Conservation (phyloP, 1,140 invertebrate genomes). For the Myzus persicae region DNA sequence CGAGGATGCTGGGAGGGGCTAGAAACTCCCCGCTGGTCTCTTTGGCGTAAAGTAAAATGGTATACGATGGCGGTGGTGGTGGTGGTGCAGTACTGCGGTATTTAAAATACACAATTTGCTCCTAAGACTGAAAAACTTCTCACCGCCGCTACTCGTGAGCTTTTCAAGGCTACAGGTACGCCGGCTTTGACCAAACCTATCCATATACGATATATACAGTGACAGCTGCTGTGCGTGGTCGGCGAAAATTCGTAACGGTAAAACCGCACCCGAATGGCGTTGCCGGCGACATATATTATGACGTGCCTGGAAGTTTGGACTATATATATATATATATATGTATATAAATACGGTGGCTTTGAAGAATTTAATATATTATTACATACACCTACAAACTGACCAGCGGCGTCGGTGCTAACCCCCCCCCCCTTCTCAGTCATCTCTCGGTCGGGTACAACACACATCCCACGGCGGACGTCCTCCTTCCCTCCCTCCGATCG, state of each 20-base stretch:
- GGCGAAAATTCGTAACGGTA: not conserved
- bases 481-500: not conserved
- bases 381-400: not conserved
- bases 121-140: not conserved
- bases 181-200: not conserved
- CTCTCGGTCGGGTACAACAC: not conserved
- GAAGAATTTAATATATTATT: slow-evolving; percentile 41
- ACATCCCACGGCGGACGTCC: not conserved
- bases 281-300: not conserved
- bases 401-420: not conserved
- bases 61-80: too few species aligned
- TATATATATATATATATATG: not conserved
- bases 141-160: not conserved
- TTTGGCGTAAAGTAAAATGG: not conserved
- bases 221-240: not conserved
- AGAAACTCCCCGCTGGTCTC: too few species aligned
- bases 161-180: not conserved
- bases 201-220: not conserved
- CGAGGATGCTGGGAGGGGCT: not conserved
- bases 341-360: not conserved
- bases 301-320: not conserved
- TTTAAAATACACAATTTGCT: not conserved
- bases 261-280: not conserved
- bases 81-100: not conserved
- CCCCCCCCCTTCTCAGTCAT: too few species aligned